Base-by-base conservation (phyloP, 2,888 invertebrate genomes). In the Netelia virgata region DNA sequence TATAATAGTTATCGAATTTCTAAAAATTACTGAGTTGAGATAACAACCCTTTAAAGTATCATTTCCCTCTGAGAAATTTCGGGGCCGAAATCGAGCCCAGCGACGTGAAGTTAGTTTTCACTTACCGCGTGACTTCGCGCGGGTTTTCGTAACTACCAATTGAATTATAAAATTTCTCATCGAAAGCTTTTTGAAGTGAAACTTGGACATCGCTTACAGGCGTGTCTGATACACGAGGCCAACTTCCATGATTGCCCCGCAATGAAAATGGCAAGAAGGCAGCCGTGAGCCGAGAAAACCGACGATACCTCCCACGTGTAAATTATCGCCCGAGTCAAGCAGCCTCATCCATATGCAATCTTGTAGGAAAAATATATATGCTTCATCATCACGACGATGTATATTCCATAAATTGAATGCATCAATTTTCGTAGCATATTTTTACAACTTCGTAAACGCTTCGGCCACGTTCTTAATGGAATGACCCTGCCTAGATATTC, bases 101-200 rank as follows among this genome's bases (percentile, higher is more conserved):
- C 47, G 16, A 61, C 36, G 50, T 61, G 6, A 1, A n/a, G 36
- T 50, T 41, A 57, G 20, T 47, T 72, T 53, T 23, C 43, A 53
- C 76, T 80, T 73, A 53, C 2, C 14, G 6, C 55, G 5, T 18
- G 14, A n/a, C 18, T 36, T 59, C 68, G 8, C 47, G n/a, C 41
- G 59, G 41, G 18, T 61, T 66, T 20, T 18, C 11, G 10, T 57
- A 68, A 70, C 9, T 28, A 9, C 18, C 68, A 80, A 80, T 76
- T 80, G 41, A 80, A 76, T 75, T 80, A 68, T 61, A 68, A 59
- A 76, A 76, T 72, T 73, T 63, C 23, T n/a, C 66, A 76, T 75
- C 50, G 66, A 68, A 47, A 43, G 20, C 41, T 47, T 50, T 76
- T 75, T 59, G 43, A 41, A 18, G 41, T 59, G 36, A 80, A 66